These are phyloP conservation scores for Hemibagrus guttatus DNA, from an alignment of 2,797 vertebrate species.

Conservation along the genomic window DNA sequence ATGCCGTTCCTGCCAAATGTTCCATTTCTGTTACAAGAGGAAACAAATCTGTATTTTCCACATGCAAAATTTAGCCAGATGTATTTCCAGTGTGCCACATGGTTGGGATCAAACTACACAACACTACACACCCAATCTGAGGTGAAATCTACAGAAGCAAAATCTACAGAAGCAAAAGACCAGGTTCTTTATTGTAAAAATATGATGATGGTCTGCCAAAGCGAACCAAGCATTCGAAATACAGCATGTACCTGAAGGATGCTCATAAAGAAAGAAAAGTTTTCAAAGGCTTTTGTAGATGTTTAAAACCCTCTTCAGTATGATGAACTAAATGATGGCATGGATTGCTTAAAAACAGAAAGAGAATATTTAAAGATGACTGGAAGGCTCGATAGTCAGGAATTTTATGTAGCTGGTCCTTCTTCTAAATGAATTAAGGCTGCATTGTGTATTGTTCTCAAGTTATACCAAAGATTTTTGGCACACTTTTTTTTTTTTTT, in stretches of 20 bases:
- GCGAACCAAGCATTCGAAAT: neutral
- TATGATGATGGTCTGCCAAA: neutral
- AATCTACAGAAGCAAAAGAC: neutral
- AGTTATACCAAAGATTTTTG: neutral
- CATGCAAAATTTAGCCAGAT: constrained; percentile 8
- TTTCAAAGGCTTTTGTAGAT: neutral
- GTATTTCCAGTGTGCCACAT: constrained; percentile 11
- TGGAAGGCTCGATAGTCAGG: neutral
- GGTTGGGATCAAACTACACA: neutral
- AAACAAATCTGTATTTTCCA: constrained; percentile 19
- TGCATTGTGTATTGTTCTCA: neutral
- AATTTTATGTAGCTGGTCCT: neutral
- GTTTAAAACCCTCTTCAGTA: neutral
- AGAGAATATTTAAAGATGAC: neutral
- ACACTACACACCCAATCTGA: neutral
- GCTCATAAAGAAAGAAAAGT: neutral
- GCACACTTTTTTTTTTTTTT: neutral
- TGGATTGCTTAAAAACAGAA: neutral
- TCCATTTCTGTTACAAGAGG: constrained; percentile 15
- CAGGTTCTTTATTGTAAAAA: neutral
- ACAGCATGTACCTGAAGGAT: neutral
- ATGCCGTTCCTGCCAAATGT: constrained; percentile 29
- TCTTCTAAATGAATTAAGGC: neutral
- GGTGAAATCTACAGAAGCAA: neutral
- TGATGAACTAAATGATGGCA: neutral